Evolutionary conservation across 2,888 invertebrate species (phyloP).

Genomic region (Entomobrya proxima): DNA sequence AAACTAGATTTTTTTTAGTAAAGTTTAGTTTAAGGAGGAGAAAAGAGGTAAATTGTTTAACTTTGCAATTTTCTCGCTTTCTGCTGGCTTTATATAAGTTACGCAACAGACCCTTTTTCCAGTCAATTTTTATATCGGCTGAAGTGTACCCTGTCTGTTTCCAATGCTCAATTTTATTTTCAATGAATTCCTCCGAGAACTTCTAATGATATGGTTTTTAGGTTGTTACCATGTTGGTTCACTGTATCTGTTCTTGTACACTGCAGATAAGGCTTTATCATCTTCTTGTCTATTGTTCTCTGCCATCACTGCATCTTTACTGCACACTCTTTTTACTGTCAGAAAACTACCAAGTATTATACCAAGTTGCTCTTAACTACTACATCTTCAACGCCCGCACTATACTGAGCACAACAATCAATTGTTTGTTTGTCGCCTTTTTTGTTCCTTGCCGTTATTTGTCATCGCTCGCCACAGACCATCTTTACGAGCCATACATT

Average conservation of each 20-base stretch:
- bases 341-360: too few species aligned
- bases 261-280: background rate
- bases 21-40: too few species aligned
- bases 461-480: background rate
- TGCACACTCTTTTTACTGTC: background rate
- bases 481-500: too few species aligned
- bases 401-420: background rate
- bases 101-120: too few species aligned
- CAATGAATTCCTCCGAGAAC: background rate
- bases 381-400: background rate
- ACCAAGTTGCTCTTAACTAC: background rate
- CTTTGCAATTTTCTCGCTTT: too few species aligned
- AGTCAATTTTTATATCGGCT: too few species aligned
- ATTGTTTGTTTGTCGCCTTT: background rate
- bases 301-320: background rate
- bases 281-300: background rate
- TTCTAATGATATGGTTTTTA: slow-evolving; percentile 6
- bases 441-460: background rate
- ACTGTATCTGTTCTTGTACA: background rate
- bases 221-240: background rate
- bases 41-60: too few species aligned
- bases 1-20: too few species aligned
- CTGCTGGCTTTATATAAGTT: too few species aligned
- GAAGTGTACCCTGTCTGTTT: background rate
- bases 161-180: background rate